phyloP scores from a whole-genome alignment of 2,888 invertebrate species.

The Patella caerulea region DNA sequence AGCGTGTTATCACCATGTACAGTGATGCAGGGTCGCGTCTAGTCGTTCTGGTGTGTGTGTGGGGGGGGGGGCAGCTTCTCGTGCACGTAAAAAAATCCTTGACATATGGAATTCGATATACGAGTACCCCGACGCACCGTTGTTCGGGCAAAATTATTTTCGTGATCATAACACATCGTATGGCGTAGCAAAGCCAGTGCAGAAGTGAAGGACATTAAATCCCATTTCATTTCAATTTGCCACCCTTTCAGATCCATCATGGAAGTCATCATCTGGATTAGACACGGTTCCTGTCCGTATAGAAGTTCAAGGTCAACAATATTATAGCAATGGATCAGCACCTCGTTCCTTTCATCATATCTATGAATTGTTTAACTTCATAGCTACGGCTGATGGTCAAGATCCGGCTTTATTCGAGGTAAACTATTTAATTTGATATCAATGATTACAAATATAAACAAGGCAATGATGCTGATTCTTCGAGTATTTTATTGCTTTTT shows the following conservation, averaged over 20 bases:
- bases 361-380: constrained; percentile 45
- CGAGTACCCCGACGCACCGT: no score
- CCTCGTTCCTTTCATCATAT: constrained; percentile 37
- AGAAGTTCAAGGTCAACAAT: constrained; percentile 33
- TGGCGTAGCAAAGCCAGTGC: background rate
- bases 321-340: constrained; percentile 27
- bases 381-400: constrained; percentile 18
- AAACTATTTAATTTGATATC: background rate
- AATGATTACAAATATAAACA: no score
- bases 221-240: background rate
- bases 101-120: no score
- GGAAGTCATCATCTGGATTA: constrained; percentile 40
- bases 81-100: no score
- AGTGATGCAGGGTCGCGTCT: no score
- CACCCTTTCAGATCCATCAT: constrained; percentile 31
- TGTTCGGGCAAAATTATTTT: no score
- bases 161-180: no score
- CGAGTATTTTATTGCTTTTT: no score
- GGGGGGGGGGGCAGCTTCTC: no score
- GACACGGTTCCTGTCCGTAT: constrained; percentile 41
- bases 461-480: no score
- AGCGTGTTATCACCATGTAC: no score
- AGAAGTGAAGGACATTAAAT: background rate
- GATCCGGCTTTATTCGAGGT: constrained; percentile 35
- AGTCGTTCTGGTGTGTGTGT: no score